phyloP scores from a whole-genome alignment of 2,797 vertebrate species.

The Tragopan temminckii region DNA sequence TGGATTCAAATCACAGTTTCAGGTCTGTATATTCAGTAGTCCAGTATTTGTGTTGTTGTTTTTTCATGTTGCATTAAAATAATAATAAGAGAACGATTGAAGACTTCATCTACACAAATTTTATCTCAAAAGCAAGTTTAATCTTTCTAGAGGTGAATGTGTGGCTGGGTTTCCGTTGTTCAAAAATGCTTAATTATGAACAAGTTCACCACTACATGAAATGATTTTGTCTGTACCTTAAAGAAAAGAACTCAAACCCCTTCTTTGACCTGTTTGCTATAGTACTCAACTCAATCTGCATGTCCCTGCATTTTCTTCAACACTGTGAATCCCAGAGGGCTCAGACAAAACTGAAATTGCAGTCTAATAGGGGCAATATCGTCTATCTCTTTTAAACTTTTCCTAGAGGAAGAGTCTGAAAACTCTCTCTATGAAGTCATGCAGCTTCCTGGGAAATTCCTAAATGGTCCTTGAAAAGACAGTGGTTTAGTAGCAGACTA shows the following conservation, averaged over 20 bases:
- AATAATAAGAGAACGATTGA: neutral
- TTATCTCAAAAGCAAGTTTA: neutral
- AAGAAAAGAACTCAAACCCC: neutral
- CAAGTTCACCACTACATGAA: neutral
- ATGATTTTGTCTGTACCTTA: neutral
- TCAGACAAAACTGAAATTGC: neutral
- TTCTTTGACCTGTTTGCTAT: neutral
- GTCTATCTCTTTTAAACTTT: neutral
- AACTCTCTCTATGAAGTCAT: neutral
- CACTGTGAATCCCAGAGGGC: neutral
- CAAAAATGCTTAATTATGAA: neutral
- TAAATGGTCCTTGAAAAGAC: neutral
- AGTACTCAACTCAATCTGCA: neutral
- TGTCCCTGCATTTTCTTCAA: neutral
- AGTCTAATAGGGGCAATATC: neutral
- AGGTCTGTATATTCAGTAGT: neutral
- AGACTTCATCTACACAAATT: neutral
- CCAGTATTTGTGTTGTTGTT: neutral
- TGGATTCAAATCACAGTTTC: neutral
- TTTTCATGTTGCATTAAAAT: neutral
- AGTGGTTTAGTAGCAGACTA: neutral
- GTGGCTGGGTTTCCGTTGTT: neutral
- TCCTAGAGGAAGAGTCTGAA: neutral
- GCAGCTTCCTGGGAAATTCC: neutral
- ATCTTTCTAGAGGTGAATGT: neutral